A percentile compares a stretch with the other conserved stretches of the same genome.
Conservation (phyloP, 2,113 vertebrate species). For the Lophotis ruficrista region DNA sequence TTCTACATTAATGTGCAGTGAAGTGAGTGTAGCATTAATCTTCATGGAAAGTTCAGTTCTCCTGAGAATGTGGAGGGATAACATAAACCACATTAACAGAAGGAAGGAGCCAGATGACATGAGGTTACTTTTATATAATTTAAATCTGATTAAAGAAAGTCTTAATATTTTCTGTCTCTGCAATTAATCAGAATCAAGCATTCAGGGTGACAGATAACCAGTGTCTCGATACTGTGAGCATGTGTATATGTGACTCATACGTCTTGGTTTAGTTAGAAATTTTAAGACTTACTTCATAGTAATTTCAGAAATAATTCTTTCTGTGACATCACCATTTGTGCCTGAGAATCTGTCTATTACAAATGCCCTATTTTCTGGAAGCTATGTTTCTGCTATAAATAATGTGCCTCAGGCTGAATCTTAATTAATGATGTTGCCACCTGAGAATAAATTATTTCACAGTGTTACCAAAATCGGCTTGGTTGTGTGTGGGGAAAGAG, state of each 20-base stretch:
- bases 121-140: neutral
- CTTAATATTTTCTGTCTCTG: constrained; percentile 12
- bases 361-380: neutral
- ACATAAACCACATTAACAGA: constrained; percentile 16
- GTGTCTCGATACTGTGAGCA: neutral
- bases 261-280: neutral
- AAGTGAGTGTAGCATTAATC: constrained; percentile 63
- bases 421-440: neutral
- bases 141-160: constrained; percentile 6
- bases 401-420: neutral
- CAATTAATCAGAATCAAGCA: constrained; percentile 12
- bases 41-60: constrained; percentile 60
- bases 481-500: neutral
- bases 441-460: neutral
- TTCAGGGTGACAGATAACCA: neutral
- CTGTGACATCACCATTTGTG: neutral
- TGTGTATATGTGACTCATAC: neutral
- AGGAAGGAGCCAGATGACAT: constrained; percentile 10
- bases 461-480: neutral
- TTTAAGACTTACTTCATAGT: neutral
- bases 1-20: constrained; percentile 59
- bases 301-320: neutral
- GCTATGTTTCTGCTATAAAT: neutral
- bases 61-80: constrained; percentile 9
- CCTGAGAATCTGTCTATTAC: neutral